Conservation (phyloP, 2,113 vertebrate genomes). For the Phaethornis superciliosus region DNA sequence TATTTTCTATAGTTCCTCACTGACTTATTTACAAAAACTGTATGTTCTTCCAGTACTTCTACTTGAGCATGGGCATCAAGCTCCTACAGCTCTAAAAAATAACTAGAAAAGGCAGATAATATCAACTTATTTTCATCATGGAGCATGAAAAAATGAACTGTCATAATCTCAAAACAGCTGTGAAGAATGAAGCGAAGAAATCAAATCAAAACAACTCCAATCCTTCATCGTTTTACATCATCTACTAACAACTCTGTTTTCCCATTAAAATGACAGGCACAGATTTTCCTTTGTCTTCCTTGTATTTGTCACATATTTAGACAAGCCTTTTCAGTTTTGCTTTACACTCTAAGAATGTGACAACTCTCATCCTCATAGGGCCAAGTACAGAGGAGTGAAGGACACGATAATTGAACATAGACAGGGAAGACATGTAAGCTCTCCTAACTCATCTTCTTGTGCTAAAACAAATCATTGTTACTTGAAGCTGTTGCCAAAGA, state of each 20-base stretch:
- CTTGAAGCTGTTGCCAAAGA: background rate
- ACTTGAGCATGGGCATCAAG: background rate
- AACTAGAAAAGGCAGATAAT: background rate
- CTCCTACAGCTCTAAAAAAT: background rate
- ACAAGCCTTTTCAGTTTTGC: background rate
- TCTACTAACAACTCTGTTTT: background rate
- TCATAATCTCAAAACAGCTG: background rate
- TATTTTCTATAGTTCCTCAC: background rate
- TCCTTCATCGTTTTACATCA: background rate
- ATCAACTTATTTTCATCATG: background rate
- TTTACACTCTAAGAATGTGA: background rate
- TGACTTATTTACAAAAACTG: background rate
- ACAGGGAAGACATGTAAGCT: rapidly evolving
- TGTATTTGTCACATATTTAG: background rate
- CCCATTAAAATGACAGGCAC: background rate
- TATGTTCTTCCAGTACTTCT: background rate
- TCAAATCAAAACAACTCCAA: background rate
- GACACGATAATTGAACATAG: rapidly evolving
- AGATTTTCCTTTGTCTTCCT: background rate
- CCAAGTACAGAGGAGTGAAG: background rate
- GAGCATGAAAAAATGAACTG: background rate
- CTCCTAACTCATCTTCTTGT: background rate
- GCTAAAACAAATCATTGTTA: background rate
- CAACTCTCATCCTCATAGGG: background rate
- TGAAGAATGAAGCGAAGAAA: background rate